Conservation (phyloP, 2,113 vertebrate genomes). For the Orycteropus afer region DNA sequence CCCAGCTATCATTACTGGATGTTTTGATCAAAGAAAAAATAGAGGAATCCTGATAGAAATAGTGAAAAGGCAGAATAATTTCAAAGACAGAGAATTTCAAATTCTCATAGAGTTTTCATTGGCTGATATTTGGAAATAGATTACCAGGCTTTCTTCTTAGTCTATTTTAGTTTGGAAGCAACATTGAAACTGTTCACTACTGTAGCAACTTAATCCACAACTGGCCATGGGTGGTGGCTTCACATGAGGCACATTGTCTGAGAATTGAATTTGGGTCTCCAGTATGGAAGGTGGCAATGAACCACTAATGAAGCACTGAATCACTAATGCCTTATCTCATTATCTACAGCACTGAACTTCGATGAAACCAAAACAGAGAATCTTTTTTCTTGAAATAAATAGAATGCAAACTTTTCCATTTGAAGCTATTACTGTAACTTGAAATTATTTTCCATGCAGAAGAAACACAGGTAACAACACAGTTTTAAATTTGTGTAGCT, state of each 20-base stretch:
- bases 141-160: neutral
- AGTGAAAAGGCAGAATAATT: neutral
- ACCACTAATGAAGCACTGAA: no score
- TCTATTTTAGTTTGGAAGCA: neutral
- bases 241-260: neutral
- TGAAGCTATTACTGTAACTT: neutral
- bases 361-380: neutral
- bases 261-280: neutral
- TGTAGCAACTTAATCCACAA: neutral
- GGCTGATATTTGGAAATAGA: neutral
- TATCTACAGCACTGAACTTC: neutral
- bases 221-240: neutral
- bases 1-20: neutral
- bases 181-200: neutral
- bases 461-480: neutral
- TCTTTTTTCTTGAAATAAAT: neutral
- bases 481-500: neutral
- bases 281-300: neutral
- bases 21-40: neutral
- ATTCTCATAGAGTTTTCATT: neutral
- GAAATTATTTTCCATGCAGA: neutral
- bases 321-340: neutral
- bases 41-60: neutral
- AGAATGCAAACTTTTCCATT: neutral
- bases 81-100: no score